Evolutionary conservation across 2,888 invertebrate genomes (phyloP).

Genomic region (Rhogogaster chlorosoma): DNA sequence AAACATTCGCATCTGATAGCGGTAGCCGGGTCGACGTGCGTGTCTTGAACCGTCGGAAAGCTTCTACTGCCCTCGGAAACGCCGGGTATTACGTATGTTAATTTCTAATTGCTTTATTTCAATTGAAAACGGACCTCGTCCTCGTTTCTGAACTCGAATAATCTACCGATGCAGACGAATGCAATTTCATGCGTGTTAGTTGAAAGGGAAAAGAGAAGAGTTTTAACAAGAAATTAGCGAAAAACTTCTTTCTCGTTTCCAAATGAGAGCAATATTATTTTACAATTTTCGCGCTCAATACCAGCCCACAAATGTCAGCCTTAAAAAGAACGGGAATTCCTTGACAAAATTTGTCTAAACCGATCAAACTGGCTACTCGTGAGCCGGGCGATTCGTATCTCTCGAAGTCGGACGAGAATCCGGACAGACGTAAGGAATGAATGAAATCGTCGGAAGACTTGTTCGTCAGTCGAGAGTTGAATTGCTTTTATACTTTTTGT

Average conservation of each 20-base stretch:
- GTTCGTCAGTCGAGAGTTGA: constrained; percentile 4
- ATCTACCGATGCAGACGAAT: neutral
- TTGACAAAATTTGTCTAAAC: constrained; percentile 48
- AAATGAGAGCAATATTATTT: neutral
- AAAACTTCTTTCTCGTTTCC: neutral
- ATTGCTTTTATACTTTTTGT: constrained; percentile 36
- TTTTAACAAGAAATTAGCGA: neutral
- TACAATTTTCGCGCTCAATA: neutral
- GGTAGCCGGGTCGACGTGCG: constrained; percentile 60
- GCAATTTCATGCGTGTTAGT: neutral
- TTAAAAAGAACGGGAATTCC: constrained; percentile 25
- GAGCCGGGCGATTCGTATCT: constrained; percentile 34
- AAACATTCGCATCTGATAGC: constrained; percentile 70
- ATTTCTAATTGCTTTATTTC: constrained; percentile 74
- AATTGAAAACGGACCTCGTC: constrained; percentile 55
- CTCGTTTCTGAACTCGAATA: neutral
- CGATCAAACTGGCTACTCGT: constrained; percentile 50
- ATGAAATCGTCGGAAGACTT: constrained; percentile 31
- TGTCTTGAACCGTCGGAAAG: constrained; percentile 56
- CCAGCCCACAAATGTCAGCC: neutral
- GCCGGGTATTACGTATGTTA: constrained; percentile 69
- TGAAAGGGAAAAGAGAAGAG: neutral
- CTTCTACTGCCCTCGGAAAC: constrained; percentile 70
- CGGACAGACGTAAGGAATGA: constrained; percentile 39
- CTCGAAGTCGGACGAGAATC: constrained; percentile 30